These are phyloP conservation scores for Chydorus sphaericus DNA, from an alignment of 2,888 invertebrate genomes.

Conservation along the genomic window DNA sequence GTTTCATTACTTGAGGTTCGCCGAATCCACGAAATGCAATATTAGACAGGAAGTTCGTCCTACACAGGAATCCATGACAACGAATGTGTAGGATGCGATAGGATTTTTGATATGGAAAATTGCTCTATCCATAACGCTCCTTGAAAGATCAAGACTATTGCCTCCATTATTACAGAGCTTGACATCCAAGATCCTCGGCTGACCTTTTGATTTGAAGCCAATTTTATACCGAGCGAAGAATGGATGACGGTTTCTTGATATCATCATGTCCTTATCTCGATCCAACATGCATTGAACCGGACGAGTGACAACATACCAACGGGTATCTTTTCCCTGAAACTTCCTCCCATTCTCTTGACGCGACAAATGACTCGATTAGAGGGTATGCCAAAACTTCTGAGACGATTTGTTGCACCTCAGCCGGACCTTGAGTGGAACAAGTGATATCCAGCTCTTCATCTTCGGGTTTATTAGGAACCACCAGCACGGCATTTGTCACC, in stretches of 20 bases:
- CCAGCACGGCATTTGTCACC: slow-evolving; percentile 50
- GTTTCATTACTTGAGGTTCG: slow-evolving; percentile 80
- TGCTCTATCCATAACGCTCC: slow-evolving; percentile 53
- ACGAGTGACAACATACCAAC: slow-evolving; percentile 51
- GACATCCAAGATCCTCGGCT: slow-evolving; percentile 53
- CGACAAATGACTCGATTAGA: slow-evolving; percentile 56
- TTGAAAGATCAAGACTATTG: slow-evolving; percentile 63
- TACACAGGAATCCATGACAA: slow-evolving; percentile 36
- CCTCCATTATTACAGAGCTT: slow-evolving; percentile 71
- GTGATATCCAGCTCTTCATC: slow-evolving; percentile 73
- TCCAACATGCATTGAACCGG: slow-evolving; percentile 81
- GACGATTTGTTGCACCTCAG: slow-evolving; percentile 47
- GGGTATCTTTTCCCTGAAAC: slow-evolving; percentile 90
- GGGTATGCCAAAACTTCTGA: slow-evolving; percentile 56
- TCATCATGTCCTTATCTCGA: slow-evolving; percentile 85
- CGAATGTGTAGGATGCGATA: slow-evolving; percentile 48
- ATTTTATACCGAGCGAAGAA: slow-evolving; percentile 72
- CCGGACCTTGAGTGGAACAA: slow-evolving; percentile 69
- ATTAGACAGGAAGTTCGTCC: slow-evolving; percentile 79
- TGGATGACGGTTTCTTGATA: slow-evolving; percentile 79
- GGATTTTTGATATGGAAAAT: slow-evolving; percentile 70
- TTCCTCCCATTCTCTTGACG: slow-evolving; percentile 81
- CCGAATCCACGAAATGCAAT: slow-evolving; percentile 90
- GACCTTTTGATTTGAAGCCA: slow-evolving; percentile 58
- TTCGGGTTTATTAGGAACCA: slow-evolving; percentile 44